Evolutionary conservation across 2,113 vertebrate species (phyloP).

Genomic region (Polyodon spathula): DNA sequence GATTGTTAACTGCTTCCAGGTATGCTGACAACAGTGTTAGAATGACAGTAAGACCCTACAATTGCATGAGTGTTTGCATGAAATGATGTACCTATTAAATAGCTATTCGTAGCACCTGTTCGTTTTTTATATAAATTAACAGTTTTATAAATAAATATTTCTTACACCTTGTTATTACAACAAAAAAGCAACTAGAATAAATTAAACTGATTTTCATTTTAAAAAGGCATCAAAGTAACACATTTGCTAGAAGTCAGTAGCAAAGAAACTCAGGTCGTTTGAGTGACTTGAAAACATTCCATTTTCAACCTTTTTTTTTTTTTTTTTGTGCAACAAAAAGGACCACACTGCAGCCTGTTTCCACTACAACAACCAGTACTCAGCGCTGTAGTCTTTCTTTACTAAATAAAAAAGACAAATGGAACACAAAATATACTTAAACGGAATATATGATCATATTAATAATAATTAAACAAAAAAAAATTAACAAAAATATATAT

Average conservation of each 20-base stretch:
- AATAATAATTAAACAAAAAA: conserved; percentile 41
- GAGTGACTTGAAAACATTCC: conserved; percentile 28
- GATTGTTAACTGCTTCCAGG: neutral
- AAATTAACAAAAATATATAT: conserved; percentile 27
- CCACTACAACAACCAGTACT: conserved; percentile 21
- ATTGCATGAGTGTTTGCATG: neutral
- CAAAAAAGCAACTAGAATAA: neutral
- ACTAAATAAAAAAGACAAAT: too few relatives aligned
- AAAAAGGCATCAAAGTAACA: too few relatives aligned
- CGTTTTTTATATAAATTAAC: neutral
- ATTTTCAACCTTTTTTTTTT: conserved; percentile 30
- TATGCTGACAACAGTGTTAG: neutral
- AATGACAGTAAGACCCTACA: too few relatives aligned
- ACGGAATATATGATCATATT: conserved; percentile 39
- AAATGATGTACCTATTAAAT: neutral
- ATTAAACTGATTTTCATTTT: too few relatives aligned
- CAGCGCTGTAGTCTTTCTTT: too few relatives aligned
- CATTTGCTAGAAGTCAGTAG: neutral
- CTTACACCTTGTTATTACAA: too few relatives aligned
- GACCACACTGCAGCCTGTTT: conserved; percentile 32
- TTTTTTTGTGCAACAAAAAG: conserved; percentile 58
- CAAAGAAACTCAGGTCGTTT: neutral
- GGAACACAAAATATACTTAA: conserved; percentile 22
- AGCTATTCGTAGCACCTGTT: neutral
- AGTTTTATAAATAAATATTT: too few relatives aligned